Base-by-base conservation (phyloP, 2,797 vertebrate genomes). In the Rhincodon typus region DNA sequence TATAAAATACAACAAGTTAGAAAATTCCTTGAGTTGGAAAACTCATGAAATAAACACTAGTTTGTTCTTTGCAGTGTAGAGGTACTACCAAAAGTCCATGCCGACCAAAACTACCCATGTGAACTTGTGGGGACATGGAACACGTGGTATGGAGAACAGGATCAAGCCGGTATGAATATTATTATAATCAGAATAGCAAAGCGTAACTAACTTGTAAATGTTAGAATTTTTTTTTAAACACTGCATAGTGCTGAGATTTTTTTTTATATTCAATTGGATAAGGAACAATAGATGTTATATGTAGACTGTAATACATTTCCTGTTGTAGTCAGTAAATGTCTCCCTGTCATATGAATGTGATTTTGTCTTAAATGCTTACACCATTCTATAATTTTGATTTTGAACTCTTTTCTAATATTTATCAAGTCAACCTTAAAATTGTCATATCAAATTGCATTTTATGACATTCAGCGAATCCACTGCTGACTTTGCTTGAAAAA, bases 111-210 rank as follows among this genome's bases (percentile, higher is more conserved):
- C 96, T 99, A 99, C 97, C 99, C 99, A 96, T 99, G 99, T 98
- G 98, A 99, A 97, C 98, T 99, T 98, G 99, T 99, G 98, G 99
- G 99, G 96, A 99, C 99, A 95, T 99, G 99, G 99, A 99, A 99
- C 97, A 99, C 99, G 96, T 99, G 99, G 99, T 99, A 99, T 97
- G 99, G 99, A 97, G 99, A 99, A 97, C 99, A 99, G 96, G 99
- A 99, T 97, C 99, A 99, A 98, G 99, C 99, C 97, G 99, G 99
- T 99, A 99, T 97, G 98, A 98, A 97, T 96, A 23, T 57, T 95
- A 66, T 3, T 66, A 19, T 88, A 30, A 82, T 23, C 86, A 42
- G 88, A 38, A 72, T 72, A 42, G 6, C 62, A 66, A 46, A n/a
- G 6, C 8, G 34, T 77, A 53, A 4, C 72, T 42, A 30, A 70